Base-by-base conservation (phyloP, 2,797 vertebrate species). In the Danio tinwini region DNA sequence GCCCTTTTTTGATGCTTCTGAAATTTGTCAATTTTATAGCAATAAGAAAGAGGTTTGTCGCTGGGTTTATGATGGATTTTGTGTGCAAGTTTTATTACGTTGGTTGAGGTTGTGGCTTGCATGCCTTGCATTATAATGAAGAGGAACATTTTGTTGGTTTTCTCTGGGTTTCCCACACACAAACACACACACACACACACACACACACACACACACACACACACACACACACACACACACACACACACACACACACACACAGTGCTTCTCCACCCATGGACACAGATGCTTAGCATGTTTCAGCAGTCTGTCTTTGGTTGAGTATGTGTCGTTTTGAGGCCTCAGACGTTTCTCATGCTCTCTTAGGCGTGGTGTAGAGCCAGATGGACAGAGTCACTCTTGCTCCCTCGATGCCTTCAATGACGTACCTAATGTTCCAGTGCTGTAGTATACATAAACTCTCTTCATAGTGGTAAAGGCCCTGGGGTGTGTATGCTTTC, bases 371-470 rank as follows among this genome's bases (percentile, higher is more conserved):
- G 76, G 76, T 83, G 47, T 7, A 10, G 37, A 70, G 61, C 73
- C 77, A 83, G 82, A 83, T 83, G 78, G 82, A 83, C 77, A 71
- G 29, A 83, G 67, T 78, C 64, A 10, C 50, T 49, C 49, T 63
- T 17, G 17, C 53, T 78, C 76, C 76, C 49, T 78, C 13, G 37
- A 47, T 19, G 45, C 37, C 49, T 56, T 14, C 12, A 29, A 65
- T 80, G 72, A 63, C 50, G 37, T 82, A 39, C 42, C 59, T 65
- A 73, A 72, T 73, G 61, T 80, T 73, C 69, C 12, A 39, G 8
- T 42, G 58, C 50, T 16, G 19, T 69, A 45, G 39, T 50, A 69
- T 11, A 76, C 11, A 75, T 45, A 63, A 42, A 52, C 70, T 37
- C 62, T 65, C 68, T 55, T 62, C 17, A 17, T 63, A 17, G 14